phyloP scores from a whole-genome alignment of 2,113 vertebrate species.

The Hucho hucho region DNA sequence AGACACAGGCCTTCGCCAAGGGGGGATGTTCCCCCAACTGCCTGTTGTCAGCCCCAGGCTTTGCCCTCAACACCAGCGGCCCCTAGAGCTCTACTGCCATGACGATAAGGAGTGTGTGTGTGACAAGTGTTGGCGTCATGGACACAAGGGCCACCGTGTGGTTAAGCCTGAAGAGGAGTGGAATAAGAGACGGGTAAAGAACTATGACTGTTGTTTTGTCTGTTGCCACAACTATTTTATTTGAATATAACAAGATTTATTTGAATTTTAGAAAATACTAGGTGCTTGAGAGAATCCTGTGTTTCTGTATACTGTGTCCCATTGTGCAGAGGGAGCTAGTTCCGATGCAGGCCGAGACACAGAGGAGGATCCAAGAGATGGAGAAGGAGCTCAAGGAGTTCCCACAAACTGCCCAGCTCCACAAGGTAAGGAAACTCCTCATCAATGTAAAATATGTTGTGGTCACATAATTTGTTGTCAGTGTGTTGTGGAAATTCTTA shows the following conservation, averaged over 20 bases:
- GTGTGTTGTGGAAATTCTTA: too few relatives aligned
- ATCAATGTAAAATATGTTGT: background rate
- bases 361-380: conserved; percentile 57
- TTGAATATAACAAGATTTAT: background rate
- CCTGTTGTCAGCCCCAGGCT: conserved; percentile 37
- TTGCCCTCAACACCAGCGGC: conserved; percentile 64
- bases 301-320: background rate
- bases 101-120: conserved; percentile 68
- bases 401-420: conserved; percentile 55
- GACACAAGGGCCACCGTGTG: conserved; percentile 67
- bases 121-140: conserved; percentile 59
- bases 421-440: conserved; percentile 53
- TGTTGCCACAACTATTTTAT: background rate
- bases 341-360: conserved; percentile 56
- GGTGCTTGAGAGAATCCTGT: background rate
- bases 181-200: conserved; percentile 60
- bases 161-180: conserved; percentile 56
- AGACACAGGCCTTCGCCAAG: conserved; percentile 11
- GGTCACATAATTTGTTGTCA: too few relatives aligned
- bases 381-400: conserved; percentile 57
- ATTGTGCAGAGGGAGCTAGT: conserved; percentile 55
- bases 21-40: conserved; percentile 65
- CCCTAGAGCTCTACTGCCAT: conserved; percentile 69
- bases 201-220: background rate
- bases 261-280: background rate